Percentiles rank a stretch among this genome's conserved stretches.
Evolutionary conservation across 1,140 invertebrate species (phyloP).

Genomic region (Mesaphorura yosii): DNA sequence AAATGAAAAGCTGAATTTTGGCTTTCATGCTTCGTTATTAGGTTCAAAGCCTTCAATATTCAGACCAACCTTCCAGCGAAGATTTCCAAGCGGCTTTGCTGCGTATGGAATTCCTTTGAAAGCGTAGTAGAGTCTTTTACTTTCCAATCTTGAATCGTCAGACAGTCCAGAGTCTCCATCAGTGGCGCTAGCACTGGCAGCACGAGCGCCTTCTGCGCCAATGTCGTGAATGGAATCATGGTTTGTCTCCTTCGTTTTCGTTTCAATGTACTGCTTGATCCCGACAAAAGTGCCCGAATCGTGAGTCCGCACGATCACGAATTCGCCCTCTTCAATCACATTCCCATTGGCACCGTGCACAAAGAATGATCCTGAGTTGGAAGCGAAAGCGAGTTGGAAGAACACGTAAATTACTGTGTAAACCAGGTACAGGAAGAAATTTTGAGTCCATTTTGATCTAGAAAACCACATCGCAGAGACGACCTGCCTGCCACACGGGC

Average conservation of each 20-base stretch:
- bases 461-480: too few relatives aligned
- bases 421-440: too few relatives aligned
- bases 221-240: neutral
- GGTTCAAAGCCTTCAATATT: too few relatives aligned
- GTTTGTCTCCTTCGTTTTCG: too few relatives aligned
- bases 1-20: neutral
- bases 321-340: neutral
- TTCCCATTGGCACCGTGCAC: too few relatives aligned
- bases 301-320: neutral
- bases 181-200: neutral
- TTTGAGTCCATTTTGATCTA: too few relatives aligned
- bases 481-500: too few relatives aligned
- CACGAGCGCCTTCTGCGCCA: neutral
- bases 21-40: too few relatives aligned
- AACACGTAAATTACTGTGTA: too few relatives aligned
- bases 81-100: slow-evolving; percentile 40
- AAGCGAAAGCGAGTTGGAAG: too few relatives aligned
- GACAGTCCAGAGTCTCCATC: too few relatives aligned
- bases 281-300: slow-evolving; percentile 6
- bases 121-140: slow-evolving; percentile 7
- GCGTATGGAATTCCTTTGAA: slow-evolving; percentile 44
- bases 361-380: too few relatives aligned
- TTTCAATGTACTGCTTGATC: neutral
- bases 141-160: neutral
- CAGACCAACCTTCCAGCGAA: slow-evolving; percentile 35